Conservation (phyloP, 2,888 invertebrate genomes). For the Parochlus steinenii region DNA sequence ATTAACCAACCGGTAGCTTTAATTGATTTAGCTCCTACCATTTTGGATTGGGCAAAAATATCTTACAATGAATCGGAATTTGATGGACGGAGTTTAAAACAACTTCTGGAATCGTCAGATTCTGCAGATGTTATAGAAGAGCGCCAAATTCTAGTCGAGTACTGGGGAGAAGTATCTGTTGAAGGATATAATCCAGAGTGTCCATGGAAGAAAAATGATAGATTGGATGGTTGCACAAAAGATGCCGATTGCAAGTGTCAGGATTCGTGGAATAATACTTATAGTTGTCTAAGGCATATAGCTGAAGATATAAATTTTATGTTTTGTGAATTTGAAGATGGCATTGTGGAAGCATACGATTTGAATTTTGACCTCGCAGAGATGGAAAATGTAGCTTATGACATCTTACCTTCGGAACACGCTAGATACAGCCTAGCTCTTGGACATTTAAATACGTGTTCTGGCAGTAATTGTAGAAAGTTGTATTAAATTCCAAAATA, state of each 20-base stretch:
- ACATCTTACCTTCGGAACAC: constrained; percentile 34
- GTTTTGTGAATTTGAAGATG: constrained; percentile 45
- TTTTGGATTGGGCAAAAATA: constrained; percentile 45
- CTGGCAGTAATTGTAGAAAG: too few relatives aligned
- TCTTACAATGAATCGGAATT: constrained; percentile 24
- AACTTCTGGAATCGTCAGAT: constrained; percentile 18
- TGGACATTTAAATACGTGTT: constrained; percentile 23
- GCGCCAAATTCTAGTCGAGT: constrained; percentile 57
- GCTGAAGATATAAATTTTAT: constrained; percentile 36
- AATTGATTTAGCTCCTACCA: constrained; percentile 74
- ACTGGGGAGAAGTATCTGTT: constrained; percentile 56
- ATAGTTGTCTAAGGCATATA: constrained; percentile 54
- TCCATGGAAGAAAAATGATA: constrained; percentile 40
- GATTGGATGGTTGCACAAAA: constrained; percentile 47
- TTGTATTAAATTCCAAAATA: too few relatives aligned
- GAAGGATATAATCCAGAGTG: constrained; percentile 41
- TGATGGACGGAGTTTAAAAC: constrained; percentile 44
- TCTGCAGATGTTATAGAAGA: constrained; percentile 20
- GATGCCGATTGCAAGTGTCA: constrained; percentile 68
- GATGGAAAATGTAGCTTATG: constrained; percentile 41
- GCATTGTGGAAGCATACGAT: constrained; percentile 56
- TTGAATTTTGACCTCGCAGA: constrained; percentile 53
- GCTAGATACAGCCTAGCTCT: constrained; percentile 33
- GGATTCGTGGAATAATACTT: constrained; percentile 72
- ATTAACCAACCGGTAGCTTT: constrained; percentile 44